Percentiles rank a stretch among this genome's conserved stretches.
phyloP scores from a whole-genome alignment of 2,113 vertebrate species.

The Osmerus eperlanus region DNA sequence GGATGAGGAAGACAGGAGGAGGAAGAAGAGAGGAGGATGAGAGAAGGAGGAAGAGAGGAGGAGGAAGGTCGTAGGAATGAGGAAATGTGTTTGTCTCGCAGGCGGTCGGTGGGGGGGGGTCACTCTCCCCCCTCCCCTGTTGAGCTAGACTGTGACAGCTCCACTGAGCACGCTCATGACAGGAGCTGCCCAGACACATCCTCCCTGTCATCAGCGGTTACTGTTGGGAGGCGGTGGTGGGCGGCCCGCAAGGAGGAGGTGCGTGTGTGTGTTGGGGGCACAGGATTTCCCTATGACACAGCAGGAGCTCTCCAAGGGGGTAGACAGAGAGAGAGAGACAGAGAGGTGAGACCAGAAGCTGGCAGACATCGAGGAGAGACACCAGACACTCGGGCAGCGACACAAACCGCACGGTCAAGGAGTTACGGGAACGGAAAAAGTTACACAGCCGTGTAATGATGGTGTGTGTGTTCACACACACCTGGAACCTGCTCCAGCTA shows the following conservation, averaged over 20 bases:
- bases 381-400: not conserved
- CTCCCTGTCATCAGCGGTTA: no score
- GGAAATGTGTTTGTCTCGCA: no score
- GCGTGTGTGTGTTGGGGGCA: no score
- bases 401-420: not conserved
- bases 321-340: not conserved
- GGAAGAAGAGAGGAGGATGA: no score
- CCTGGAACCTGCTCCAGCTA: constrained; percentile 51
- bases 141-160: not conserved
- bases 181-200: not conserved
- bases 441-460: constrained; percentile 45
- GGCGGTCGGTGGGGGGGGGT: no score
- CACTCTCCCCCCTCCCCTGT: not conserved
- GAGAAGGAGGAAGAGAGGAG: no score
- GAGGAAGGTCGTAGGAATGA: no score
- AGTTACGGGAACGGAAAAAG: constrained; percentile 62
- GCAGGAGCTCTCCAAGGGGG: no score
- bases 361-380: not conserved
- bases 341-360: not conserved
- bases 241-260: no score
- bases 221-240: no score
- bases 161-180: not conserved
- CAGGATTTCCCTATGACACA: no score
- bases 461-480: constrained; percentile 47
- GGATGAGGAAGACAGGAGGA: no score